Evolutionary conservation across 2,888 invertebrate species (phyloP), one percentile per base, ranked within the genome.

Genomic region (Scaptomyza parva): DNA sequence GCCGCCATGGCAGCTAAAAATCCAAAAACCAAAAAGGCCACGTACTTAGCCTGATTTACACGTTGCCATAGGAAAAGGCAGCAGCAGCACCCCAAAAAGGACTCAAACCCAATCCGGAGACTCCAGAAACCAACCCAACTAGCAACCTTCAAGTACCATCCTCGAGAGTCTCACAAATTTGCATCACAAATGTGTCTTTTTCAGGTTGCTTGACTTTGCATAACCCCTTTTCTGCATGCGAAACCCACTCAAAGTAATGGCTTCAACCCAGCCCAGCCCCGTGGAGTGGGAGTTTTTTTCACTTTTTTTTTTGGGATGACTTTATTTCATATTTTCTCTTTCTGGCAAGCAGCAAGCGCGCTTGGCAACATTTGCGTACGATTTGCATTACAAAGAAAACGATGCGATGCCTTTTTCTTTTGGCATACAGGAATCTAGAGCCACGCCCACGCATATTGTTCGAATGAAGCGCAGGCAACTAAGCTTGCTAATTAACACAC

Each of bases 191-290:
- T 85, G 84, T 85, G 87, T 85, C 87, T 85, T 85, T 85, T 85
- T 85, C 84, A 85, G 84, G 87, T 85, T 85, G 84, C 85, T 85
- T 85, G 84, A 86, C 82, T 85, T 87, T 85, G 87, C 84, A 84
- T 85, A 85, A 85, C 87, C 84, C 84, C 80, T 86, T 84, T 85
- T 73, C 62, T 61, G 80, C 70, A 58, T 41, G 52, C 47, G n/a
- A 64, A 67, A 67, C 65, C 68, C 72, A 45, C 60, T 78, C 70
- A 78, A 72, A 67, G 76, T 69, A 66, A 76, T 79, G 28, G 48
- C 33, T 35, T 2, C 22, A 22, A 11, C 30, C 30, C 18, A 18
- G 6, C 9, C 18, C 18, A 22, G 2, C n/a, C 30, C 12, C 8
- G 35, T 35, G 2, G 44, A 45, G 58, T 33, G 20, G 40, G 53